Evolutionary conservation across 2,113 vertebrate genomes (phyloP), one percentile per base, ranked within the genome.

Genomic region (Serinus canaria): DNA sequence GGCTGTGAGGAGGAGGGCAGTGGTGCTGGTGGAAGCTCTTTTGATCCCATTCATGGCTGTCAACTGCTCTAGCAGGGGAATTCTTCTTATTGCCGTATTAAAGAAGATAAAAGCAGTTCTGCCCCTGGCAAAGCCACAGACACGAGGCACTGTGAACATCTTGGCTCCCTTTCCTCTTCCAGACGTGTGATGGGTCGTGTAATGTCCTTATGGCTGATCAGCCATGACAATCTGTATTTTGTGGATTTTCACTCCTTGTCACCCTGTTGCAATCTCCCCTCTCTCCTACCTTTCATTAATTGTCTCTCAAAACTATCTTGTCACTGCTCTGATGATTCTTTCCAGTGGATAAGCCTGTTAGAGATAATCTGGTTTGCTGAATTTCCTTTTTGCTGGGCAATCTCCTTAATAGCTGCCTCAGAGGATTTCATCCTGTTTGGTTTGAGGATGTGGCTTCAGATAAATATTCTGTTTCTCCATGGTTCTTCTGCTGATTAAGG

Each of bases 351-450:
- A 93, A 96, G 95, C 95, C 92, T 92, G 95, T 97, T 97, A 96
- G 52, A 89, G 90, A 78, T 96, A 96, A 97, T 97, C 96, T 96
- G 84, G 93, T 97, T 97, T 97, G 92, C 93, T 92, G 91, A 94
- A 97, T 97, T 96, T 94, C 91, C 92, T 96, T 88, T 96, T 85
- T 7, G 6, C 89, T 72, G 66, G 86, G 70, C 90, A 81, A 91
- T 97, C 88, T 88, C 67, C 58, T 85, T 96, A 97, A 58, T 47
- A 89, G 53, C 47, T 4, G 24, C 92, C 89, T 76, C 15, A 1
- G 63, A 73, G 86, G 67, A 92, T 92, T 94, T 94, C 72, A 47
- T 77, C 27, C 16, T 94, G 72, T 87, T 95, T 83, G 64, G 47
- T 89, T 55, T 83, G 73, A 73, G 94, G 94, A 95, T 75, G 72